A percentile compares a stretch with the other conserved stretches of the same genome.
Conservation (phyloP, 1,140 invertebrate genomes). For the Drosophila serrata region DNA sequence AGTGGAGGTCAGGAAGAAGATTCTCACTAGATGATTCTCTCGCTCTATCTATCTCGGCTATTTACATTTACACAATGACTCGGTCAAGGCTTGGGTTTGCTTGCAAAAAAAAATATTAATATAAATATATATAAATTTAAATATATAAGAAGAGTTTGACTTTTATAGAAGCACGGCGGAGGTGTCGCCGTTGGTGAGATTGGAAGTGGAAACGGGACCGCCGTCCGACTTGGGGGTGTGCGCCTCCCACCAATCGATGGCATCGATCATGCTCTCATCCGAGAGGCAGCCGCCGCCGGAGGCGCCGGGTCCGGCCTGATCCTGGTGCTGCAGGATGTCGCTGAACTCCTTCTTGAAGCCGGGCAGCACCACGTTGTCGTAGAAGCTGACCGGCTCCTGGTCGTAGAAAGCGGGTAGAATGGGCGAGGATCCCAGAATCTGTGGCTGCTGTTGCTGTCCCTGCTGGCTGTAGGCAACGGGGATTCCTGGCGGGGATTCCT, state of each 20-base stretch:
- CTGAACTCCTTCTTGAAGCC: slow-evolving; percentile 81
- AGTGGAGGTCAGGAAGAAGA: slow-evolving; percentile 8
- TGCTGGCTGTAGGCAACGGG: neutral
- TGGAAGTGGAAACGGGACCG: slow-evolving; percentile 12
- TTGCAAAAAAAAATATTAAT: slow-evolving; percentile 19
- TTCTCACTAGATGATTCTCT: slow-evolving; percentile 58
- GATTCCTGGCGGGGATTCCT: slow-evolving; percentile 64
- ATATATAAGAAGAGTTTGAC: neutral
- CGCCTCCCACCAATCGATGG: slow-evolving; percentile 86
- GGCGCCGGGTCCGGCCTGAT: slow-evolving; percentile 33
- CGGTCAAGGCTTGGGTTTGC: slow-evolving; percentile 25
- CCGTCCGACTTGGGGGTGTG: slow-evolving; percentile 83
- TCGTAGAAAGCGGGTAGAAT: slow-evolving; percentile 72
- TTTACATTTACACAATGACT: slow-evolving; percentile 54
- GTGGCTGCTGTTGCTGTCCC: slow-evolving; percentile 33
- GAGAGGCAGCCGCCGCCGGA: slow-evolving; percentile 60
- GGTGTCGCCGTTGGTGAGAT: slow-evolving; percentile 21
- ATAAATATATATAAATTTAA: neutral
- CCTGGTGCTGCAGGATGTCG: slow-evolving; percentile 82
- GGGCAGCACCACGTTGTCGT: slow-evolving; percentile 70
- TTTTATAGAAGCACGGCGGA: slow-evolving; percentile 1
- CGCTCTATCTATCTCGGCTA: neutral
- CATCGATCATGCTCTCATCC: slow-evolving; percentile 85
- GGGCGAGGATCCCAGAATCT: slow-evolving; percentile 48
- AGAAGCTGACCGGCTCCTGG: slow-evolving; percentile 68